Conservation (phyloP, 2,888 invertebrate species). For the Opisthograptis luteolata region DNA sequence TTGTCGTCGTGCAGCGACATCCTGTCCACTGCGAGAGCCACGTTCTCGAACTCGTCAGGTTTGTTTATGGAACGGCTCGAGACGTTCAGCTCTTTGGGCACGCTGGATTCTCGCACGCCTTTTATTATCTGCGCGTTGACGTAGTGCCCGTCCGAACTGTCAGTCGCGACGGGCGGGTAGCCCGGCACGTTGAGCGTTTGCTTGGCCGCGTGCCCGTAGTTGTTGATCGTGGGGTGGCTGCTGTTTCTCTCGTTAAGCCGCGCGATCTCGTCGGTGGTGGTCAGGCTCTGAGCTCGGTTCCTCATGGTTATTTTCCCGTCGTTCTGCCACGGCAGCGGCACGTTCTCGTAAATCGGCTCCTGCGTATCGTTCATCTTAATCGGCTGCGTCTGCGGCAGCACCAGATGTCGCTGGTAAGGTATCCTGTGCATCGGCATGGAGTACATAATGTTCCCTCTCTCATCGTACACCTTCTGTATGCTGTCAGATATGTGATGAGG, state of each 20-base stretch:
- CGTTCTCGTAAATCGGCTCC: slow-evolving; percentile 93
- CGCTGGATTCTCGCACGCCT: slow-evolving; percentile 69
- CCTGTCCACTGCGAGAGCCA: slow-evolving; percentile 59
- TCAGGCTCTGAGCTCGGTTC: slow-evolving; percentile 87
- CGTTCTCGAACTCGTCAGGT: slow-evolving; percentile 59
- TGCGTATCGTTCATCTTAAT: slow-evolving; percentile 69
- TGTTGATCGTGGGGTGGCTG: slow-evolving; percentile 64
- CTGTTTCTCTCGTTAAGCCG: slow-evolving; percentile 71
- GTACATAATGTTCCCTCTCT: slow-evolving; percentile 86
- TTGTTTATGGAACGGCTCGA: slow-evolving; percentile 57
- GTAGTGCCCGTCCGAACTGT: slow-evolving; percentile 65
- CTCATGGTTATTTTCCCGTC: slow-evolving; percentile 59
- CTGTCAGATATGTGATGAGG: slow-evolving; percentile 84
- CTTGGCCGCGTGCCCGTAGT: slow-evolving; percentile 50
- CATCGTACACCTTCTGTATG: slow-evolving; percentile 86
- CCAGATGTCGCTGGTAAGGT: slow-evolving; percentile 74
- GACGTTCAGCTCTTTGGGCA: slow-evolving; percentile 62
- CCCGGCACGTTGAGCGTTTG: slow-evolving; percentile 45
- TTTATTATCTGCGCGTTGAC: slow-evolving; percentile 78
- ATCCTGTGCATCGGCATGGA: slow-evolving; percentile 83
- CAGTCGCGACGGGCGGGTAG: slow-evolving; percentile 50
- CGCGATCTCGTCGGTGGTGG: slow-evolving; percentile 87
- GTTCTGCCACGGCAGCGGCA: slow-evolving; percentile 87
- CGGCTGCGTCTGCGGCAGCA: slow-evolving; percentile 80
- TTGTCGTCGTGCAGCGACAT: slow-evolving; percentile 66